Evolutionary conservation across 2,888 invertebrate genomes (phyloP), one percentile per base, ranked within the genome.

Genomic region (Trissolcus japonicus): DNA sequence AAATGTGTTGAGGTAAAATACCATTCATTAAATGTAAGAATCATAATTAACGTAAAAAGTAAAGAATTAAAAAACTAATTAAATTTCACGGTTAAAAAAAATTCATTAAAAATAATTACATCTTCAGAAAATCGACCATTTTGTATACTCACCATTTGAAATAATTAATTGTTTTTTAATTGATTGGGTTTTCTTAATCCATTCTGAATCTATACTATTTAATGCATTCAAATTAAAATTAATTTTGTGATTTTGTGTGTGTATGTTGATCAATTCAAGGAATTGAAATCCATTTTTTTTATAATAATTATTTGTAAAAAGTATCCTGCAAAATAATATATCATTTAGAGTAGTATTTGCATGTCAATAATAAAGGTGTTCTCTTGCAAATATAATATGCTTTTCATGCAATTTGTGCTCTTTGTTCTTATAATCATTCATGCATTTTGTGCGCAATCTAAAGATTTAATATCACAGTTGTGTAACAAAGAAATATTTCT

Each of bases 371-470:
- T 21, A 71, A 72, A 71, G 51, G 48, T 71, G 63, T 72, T 65
- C 19, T 71, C 19, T 71, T 71, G 62, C 46, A 59, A 14, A 29
- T 57, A 43, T 29, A 56, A 25, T 62, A 54, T 65, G 41, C 63
- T 53, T 59, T 0, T 13, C 72, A 72, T 72, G 72, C 72, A 72
- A 17, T 54, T 46, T 53, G 72, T 72, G 72, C 72, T 14, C n/a
- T 25, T 59, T 19, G 19, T 63, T 53, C 41, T 53, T 63, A 72
- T 53, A 56, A 41, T 59, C 16, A 40, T 55, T 63, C 69, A 76
- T 76, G 76, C 76, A 25, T 56, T 65, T 25, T 69, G 59, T 76
- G 76, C 69, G 50, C 14, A 60, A 25, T 16, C 60, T 56, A 76
- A 60, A 59, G 41, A 65, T 54, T 59, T 48, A 68, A 75, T 61